phyloP scores from a whole-genome alignment of 2,113 vertebrate species.

The Damaliscus lunatus region DNA sequence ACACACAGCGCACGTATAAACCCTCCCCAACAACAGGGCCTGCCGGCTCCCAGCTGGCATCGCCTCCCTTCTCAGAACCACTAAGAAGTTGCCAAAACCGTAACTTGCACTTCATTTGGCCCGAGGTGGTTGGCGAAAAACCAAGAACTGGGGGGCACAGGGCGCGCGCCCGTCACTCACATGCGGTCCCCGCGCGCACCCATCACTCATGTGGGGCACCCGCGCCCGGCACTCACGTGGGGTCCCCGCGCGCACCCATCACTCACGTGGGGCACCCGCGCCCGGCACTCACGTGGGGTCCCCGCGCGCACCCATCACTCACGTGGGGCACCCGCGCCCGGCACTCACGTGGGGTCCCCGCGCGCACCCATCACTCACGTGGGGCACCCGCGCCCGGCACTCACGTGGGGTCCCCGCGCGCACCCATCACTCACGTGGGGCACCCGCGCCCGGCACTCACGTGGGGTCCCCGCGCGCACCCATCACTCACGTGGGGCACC shows the following conservation, averaged over 20 bases:
- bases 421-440: too few relatives aligned
- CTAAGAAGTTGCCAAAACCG: constrained; percentile 14
- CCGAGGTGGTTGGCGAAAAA: background rate
- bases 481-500: constrained; percentile 99
- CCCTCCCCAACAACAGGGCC: background rate
- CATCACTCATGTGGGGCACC: constrained; percentile 94
- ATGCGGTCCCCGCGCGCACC: too few relatives aligned
- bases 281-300: constrained; percentile 99
- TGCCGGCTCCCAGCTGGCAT: background rate
- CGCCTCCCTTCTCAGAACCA: background rate
- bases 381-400: constrained; percentile 93
- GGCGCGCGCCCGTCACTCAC: constrained; percentile 16
- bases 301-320: too few relatives aligned
- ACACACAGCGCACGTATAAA: background rate
- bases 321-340: constrained; percentile 97
- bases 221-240: constrained; percentile 89
- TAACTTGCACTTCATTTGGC: background rate
- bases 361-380: too few relatives aligned
- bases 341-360: constrained; percentile 99
- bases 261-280: constrained; percentile 98
- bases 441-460: constrained; percentile 96
- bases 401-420: constrained; percentile 97
- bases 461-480: constrained; percentile 95
- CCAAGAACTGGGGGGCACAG: background rate
- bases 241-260: constrained; percentile 94